Conservation (phyloP, 1,140 invertebrate genomes). For the Orius laevigatus region DNA sequence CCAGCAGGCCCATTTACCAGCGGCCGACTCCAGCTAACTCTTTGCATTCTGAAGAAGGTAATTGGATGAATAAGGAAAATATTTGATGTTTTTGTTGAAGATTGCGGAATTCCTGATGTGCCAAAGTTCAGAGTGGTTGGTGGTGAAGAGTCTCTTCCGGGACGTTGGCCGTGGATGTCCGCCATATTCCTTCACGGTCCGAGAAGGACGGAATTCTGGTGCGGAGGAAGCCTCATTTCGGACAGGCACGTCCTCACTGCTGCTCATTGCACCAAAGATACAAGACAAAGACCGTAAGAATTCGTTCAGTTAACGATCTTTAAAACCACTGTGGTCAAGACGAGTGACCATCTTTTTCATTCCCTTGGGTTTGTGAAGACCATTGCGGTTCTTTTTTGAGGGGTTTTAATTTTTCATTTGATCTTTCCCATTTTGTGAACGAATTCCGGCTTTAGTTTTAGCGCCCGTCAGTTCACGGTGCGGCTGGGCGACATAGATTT, state of each 20-base stretch:
- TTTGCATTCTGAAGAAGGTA: no score
- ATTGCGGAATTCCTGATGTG: constrained; percentile 66
- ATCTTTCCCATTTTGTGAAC: not conserved
- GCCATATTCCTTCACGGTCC: constrained; percentile 79
- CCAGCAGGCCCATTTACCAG: constrained; percentile 26
- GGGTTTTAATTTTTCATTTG: not conserved
- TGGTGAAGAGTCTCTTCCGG: constrained; percentile 64
- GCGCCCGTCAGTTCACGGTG: constrained; percentile 70
- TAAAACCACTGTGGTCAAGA: not conserved
- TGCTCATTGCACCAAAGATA: constrained; percentile 79
- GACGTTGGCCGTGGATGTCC: constrained; percentile 86
- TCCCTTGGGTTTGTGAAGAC: not conserved
- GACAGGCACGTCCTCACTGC: constrained; percentile 69
- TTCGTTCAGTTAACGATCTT: not conserved
- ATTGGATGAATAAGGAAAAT: not conserved
- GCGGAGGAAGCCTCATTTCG: constrained; percentile 75
- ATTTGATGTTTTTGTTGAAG: constrained; percentile 25
- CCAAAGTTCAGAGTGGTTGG: constrained; percentile 74
- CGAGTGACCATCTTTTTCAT: not conserved
- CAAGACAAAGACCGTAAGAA: constrained; percentile 69
- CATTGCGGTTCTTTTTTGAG: not conserved
- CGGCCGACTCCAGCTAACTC: not conserved
- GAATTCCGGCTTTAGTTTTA: constrained; percentile 42
- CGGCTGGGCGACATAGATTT: constrained; percentile 77
- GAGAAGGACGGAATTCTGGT: constrained; percentile 80